Percentiles rank a stretch among this genome's conserved stretches.
Evolutionary conservation across 2,888 invertebrate genomes (phyloP).

Genomic region (Hydropsyche betteni): DNA sequence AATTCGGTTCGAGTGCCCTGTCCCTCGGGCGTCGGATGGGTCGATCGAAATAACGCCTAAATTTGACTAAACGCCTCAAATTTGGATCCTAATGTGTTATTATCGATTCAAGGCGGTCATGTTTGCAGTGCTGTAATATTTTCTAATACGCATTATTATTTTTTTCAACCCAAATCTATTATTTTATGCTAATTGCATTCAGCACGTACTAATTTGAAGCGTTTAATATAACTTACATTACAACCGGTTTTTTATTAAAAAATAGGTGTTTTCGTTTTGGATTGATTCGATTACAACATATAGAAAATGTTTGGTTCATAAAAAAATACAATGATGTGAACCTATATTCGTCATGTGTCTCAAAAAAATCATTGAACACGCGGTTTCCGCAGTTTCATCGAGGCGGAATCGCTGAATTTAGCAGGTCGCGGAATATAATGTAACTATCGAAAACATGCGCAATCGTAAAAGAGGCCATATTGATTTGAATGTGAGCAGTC

Average conservation of each 20-base stretch:
- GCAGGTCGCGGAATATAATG: too few species aligned
- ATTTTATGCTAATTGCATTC: slow-evolving; percentile 19
- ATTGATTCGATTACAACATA: too few species aligned
- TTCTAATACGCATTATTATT: slow-evolving; percentile 27
- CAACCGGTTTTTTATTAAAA: slow-evolving; percentile 13
- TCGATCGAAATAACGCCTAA: slow-evolving; percentile 26
- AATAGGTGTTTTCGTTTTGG: too few species aligned
- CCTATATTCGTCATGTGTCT: too few species aligned
- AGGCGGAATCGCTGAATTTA: too few species aligned
- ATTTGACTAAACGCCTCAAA: slow-evolving; percentile 32
- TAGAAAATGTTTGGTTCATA: too few species aligned
- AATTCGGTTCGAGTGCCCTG: too few species aligned
- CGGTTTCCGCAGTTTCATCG: too few species aligned
- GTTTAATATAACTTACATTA: slow-evolving; percentile 21
- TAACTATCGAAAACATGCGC: too few species aligned
- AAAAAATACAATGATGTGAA: too few species aligned
- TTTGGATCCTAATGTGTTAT: slow-evolving; percentile 21
- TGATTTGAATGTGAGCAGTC: background rate
- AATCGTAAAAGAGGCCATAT: background rate
- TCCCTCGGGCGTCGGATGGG: slow-evolving; percentile 21
- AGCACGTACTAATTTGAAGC: slow-evolving; percentile 14
- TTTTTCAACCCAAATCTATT: slow-evolving; percentile 12
- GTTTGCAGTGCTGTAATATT: slow-evolving; percentile 27
- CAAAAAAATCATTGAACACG: too few species aligned
- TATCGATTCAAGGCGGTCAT: slow-evolving; percentile 23